phyloP scores from a whole-genome alignment of 2,888 invertebrate species.

The Ophioninae sp. region DNA sequence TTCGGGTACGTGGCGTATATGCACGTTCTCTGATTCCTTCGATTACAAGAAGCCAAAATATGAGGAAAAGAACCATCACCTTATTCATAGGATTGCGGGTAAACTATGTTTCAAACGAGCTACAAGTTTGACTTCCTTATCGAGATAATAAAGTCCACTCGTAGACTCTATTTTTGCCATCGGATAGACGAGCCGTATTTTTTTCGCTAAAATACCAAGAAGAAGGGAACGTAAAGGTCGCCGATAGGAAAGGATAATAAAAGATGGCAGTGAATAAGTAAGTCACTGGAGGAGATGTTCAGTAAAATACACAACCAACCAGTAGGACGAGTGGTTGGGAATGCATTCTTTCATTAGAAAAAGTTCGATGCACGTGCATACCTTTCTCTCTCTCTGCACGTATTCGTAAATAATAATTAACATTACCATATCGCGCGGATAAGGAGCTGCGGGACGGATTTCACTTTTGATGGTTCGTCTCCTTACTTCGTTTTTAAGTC shows the following conservation, averaged over 20 bases:
- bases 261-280: constrained; percentile 42
- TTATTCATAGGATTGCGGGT: constrained; percentile 18
- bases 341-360: constrained; percentile 73
- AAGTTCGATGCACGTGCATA: constrained; percentile 68
- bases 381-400: constrained; percentile 48
- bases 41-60: constrained; percentile 68
- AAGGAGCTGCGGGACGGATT: constrained; percentile 46
- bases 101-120: background rate
- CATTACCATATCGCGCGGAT: constrained; percentile 58
- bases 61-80: constrained; percentile 59
- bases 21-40: constrained; percentile 62
- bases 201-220: constrained; percentile 25
- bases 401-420: constrained; percentile 54
- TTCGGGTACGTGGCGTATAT: constrained; percentile 30
- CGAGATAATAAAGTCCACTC: constrained; percentile 56
- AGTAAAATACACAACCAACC: constrained; percentile 76
- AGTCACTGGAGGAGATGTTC: constrained; percentile 80
- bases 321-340: constrained; percentile 74
- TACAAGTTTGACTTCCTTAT: constrained; percentile 43
- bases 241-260: constrained; percentile 35
- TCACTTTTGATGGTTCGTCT: constrained; percentile 22
- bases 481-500: constrained; percentile 52
- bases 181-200: constrained; percentile 9
- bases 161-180: constrained; percentile 2
- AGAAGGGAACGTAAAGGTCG: constrained; percentile 40